These are phyloP conservation scores for Actias luna DNA, from an alignment of 2,888 invertebrate species.

Conservation along the genomic window DNA sequence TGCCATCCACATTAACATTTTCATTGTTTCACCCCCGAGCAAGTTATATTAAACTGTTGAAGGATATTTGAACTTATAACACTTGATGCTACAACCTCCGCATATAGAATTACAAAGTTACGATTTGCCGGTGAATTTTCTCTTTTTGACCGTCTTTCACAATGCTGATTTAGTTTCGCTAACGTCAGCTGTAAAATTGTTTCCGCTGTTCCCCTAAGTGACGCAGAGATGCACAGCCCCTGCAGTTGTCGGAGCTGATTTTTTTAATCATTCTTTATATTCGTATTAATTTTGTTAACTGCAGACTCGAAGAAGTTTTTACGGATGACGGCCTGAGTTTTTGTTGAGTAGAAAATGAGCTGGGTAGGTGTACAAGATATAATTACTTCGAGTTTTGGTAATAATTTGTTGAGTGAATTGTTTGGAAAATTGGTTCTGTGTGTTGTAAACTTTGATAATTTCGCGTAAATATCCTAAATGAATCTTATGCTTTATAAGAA, in stretches of 20 bases:
- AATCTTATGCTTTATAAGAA: background rate
- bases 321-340: constrained; percentile 63
- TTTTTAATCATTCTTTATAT: constrained; percentile 81
- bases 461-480: background rate
- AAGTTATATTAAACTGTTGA: constrained; percentile 72
- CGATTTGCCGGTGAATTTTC: constrained; percentile 24
- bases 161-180: background rate
- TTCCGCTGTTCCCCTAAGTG: constrained; percentile 45
- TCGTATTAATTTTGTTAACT: constrained; percentile 81
- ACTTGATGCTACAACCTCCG: constrained; percentile 71
- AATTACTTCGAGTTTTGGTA: too few species aligned
- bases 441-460: constrained; percentile 17
- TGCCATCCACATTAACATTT: constrained; percentile 65
- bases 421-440: constrained; percentile 50
- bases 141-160: background rate
- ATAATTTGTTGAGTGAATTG: constrained; percentile 44
- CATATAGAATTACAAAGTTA: constrained; percentile 62
- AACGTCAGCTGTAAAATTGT: constrained; percentile 22
- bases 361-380: constrained; percentile 37
- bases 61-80: constrained; percentile 77
- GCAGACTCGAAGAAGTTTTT: constrained; percentile 66
- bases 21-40: constrained; percentile 69
- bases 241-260: constrained; percentile 67
- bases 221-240: constrained; percentile 5
- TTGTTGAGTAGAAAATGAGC: constrained; percentile 78